These are phyloP conservation scores for Morone chrysops DNA, from an alignment of 2,113 vertebrate species.

Conservation along the genomic window DNA sequence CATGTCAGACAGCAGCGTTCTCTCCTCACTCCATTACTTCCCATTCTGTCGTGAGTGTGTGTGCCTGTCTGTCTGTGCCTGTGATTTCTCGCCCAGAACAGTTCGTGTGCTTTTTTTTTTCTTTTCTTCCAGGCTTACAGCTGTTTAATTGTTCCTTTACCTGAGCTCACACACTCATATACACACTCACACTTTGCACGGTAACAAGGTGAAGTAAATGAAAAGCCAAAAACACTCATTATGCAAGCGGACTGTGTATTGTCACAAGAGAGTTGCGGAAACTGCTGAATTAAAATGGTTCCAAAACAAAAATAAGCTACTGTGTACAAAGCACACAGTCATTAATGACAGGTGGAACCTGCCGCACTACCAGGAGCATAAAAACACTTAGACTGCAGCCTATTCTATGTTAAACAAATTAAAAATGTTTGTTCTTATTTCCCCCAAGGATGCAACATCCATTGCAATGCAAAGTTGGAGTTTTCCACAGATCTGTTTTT, in stretches of 20 bases:
- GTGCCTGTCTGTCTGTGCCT: conserved; percentile 35
- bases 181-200: neutral
- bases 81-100: conserved; percentile 56
- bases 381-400: neutral
- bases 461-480: neutral
- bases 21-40: conserved; percentile 78
- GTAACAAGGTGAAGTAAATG: conserved; percentile 56
- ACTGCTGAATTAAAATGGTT: conserved; percentile 38
- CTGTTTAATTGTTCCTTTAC: conserved; percentile 72
- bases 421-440: neutral
- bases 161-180: conserved; percentile 18
- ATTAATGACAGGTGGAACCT: conserved; percentile 46
- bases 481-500: neutral
- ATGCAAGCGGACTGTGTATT: conserved; percentile 38
- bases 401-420: conserved; percentile 2
- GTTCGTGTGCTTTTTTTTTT: conserved; percentile 34
- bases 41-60: conserved; percentile 58
- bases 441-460: neutral
- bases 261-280: conserved; percentile 48
- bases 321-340: conserved; percentile 21
- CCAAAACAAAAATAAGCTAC: conserved; percentile 45
- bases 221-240: conserved; percentile 54
- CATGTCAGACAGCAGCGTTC: conserved; percentile 75
- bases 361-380: neutral
- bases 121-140: conserved; percentile 53